Percentiles rank a stretch among this genome's conserved stretches.
These are phyloP conservation scores for Hephaestus fuliginosus DNA, from an alignment of 2,797 vertebrate species.

Conservation along the genomic window DNA sequence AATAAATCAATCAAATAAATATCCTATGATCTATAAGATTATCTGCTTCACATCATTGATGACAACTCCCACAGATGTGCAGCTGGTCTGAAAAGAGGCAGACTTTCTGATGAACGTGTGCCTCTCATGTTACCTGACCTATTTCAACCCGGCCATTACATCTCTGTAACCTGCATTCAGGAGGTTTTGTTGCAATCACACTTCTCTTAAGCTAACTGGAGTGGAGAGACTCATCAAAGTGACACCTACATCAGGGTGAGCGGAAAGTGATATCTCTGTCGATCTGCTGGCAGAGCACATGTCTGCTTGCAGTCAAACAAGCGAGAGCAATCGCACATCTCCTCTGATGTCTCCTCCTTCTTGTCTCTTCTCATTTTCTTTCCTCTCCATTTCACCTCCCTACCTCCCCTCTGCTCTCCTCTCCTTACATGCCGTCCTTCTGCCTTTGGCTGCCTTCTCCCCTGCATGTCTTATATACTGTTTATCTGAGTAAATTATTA, in stretches of 20 bases:
- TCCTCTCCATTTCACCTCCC: slow-evolving; percentile 7
- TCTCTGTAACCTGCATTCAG: background rate
- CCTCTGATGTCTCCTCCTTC: slow-evolving; percentile 17
- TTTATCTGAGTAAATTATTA: slow-evolving; percentile 34
- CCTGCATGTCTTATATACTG: background rate
- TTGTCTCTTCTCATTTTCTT: slow-evolving; percentile 33
- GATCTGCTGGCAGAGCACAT: slow-evolving; percentile 31
- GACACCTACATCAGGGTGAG: slow-evolving; percentile 9
- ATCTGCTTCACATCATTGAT: background rate
- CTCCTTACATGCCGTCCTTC: slow-evolving; percentile 10
- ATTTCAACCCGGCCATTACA: slow-evolving; percentile 4
- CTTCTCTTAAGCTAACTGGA: slow-evolving; percentile 12
- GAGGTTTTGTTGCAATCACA: slow-evolving; percentile 1
- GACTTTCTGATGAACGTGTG: background rate
- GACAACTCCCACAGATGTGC: background rate
- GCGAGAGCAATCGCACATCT: slow-evolving; percentile 9
- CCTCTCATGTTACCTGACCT: slow-evolving; percentile 14
- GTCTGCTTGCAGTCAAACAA: slow-evolving; percentile 47
- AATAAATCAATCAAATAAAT: background rate
- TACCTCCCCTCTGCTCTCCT: slow-evolving; percentile 6
- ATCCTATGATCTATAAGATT: background rate
- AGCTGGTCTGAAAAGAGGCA: slow-evolving; percentile 6
- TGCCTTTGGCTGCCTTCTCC: slow-evolving; percentile 20
- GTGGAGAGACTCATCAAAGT: slow-evolving; percentile 2
- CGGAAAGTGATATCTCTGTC: slow-evolving; percentile 34